These are phyloP conservation scores for Pelobates cultripes DNA, from an alignment of 2,797 vertebrate species.

Conservation along the genomic window DNA sequence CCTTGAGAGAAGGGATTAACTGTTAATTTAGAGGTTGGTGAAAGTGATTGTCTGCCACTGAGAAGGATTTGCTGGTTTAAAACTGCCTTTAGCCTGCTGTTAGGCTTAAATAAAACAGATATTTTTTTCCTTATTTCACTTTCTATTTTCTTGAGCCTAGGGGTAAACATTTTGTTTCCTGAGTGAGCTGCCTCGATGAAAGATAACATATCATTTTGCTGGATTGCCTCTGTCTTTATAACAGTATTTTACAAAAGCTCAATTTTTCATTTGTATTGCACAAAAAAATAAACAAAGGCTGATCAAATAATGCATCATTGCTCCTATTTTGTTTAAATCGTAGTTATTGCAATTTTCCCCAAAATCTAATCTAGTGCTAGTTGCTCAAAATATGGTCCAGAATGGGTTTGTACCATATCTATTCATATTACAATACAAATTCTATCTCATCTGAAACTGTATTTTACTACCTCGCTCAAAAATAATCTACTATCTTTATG, in stretches of 20 bases:
- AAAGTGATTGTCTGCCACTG: constrained; percentile 53
- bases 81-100: constrained; percentile 48
- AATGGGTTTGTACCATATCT: too few species aligned
- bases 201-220: constrained; percentile 45
- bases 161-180: constrained; percentile 46
- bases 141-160: constrained; percentile 43
- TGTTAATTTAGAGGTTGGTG: constrained; percentile 49
- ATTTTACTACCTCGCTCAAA: too few species aligned
- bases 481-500: too few species aligned
- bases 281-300: constrained; percentile 10
- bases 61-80: constrained; percentile 48
- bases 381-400: too few species aligned
- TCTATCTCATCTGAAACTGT: too few species aligned
- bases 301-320: too few species aligned
- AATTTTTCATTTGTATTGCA: constrained; percentile 7
- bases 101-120: constrained; percentile 46
- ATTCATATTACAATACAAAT: too few species aligned
- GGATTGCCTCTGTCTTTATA: constrained; percentile 18
- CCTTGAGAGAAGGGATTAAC: constrained; percentile 51
- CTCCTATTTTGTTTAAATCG: too few species aligned
- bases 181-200: constrained; percentile 6
- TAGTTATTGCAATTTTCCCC: too few species aligned
- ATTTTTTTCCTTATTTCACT: constrained; percentile 15
- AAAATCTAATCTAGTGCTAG: too few species aligned
- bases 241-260: constrained; percentile 1